A percentile compares a stretch with the other conserved stretches of the same genome.
phyloP scores from a whole-genome alignment of 2,888 invertebrate species.

The Eupithecia subfuscata region DNA sequence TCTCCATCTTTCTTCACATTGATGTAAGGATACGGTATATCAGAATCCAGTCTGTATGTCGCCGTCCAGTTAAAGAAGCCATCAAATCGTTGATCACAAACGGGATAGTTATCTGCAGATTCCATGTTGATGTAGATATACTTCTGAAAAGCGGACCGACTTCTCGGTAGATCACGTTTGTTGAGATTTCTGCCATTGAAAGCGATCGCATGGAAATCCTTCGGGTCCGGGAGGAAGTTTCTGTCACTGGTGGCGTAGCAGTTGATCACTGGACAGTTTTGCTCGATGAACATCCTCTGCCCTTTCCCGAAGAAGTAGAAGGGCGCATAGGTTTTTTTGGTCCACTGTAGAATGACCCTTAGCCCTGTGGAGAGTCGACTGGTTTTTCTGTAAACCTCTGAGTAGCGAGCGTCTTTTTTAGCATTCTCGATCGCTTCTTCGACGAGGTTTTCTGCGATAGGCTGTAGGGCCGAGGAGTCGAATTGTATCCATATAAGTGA shows the following conservation, averaged over 20 bases:
- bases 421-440: slow-evolving; percentile 66
- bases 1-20: slow-evolving; percentile 59
- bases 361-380: slow-evolving; percentile 57
- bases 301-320: slow-evolving; percentile 63
- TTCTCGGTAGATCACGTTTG: slow-evolving; percentile 52
- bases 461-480: slow-evolving; percentile 30
- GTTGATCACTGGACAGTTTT: slow-evolving; percentile 67
- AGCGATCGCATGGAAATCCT: slow-evolving; percentile 67
- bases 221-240: slow-evolving; percentile 58
- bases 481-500: slow-evolving; percentile 61
- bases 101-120: slow-evolving; percentile 70
- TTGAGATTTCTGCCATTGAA: slow-evolving; percentile 69
- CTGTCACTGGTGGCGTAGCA: slow-evolving; percentile 68
- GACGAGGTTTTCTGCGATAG: slow-evolving; percentile 51
- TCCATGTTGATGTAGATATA: slow-evolving; percentile 75
- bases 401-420: slow-evolving; percentile 62
- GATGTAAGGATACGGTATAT: slow-evolving; percentile 69
- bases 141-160: slow-evolving; percentile 63
- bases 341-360: slow-evolving; percentile 73
- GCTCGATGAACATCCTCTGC: slow-evolving; percentile 63
- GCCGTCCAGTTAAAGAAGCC: slow-evolving; percentile 76
- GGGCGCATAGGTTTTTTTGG: slow-evolving; percentile 58
- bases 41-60: slow-evolving; percentile 74
- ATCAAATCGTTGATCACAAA: slow-evolving; percentile 62
- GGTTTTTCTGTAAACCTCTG: slow-evolving; percentile 64